These are phyloP conservation scores for Clarias laeviceps DNA, from an alignment of 2,797 vertebrate genomes.

Conservation along the genomic window DNA sequence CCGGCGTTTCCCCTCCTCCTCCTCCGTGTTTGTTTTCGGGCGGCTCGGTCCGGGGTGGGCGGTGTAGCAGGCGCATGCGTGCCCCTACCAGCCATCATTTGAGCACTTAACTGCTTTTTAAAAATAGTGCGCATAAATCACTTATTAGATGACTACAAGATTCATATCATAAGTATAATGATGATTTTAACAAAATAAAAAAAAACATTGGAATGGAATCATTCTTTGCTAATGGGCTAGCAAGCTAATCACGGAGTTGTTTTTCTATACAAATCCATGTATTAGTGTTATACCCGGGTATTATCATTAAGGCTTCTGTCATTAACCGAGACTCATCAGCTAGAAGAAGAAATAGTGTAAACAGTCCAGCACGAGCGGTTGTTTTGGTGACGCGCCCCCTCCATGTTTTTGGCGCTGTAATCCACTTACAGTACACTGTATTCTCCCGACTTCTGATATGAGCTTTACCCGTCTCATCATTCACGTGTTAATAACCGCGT, in stretches of 20 bases:
- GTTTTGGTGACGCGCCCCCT: conserved; percentile 21
- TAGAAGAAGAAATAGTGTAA: neutral
- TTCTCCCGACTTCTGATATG: neutral
- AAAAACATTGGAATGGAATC: neutral
- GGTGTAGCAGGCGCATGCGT: conserved; percentile 77
- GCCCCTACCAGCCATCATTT: conserved; percentile 67
- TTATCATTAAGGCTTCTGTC: neutral
- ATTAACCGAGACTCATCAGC: neutral
- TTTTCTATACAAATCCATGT: neutral
- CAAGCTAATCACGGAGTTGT: conserved; percentile 24
- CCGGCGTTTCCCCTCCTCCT: conserved; percentile 62
- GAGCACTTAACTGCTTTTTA: conserved; percentile 48
- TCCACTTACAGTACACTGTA: neutral
- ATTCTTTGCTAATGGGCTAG: conserved; percentile 11
- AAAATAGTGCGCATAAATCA: conserved; percentile 37
- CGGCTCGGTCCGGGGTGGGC: conserved; percentile 61
- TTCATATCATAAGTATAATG: neutral
- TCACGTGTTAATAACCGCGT: neutral
- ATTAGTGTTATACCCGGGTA: neutral
- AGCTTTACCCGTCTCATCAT: neutral
- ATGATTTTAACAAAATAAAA: neutral
- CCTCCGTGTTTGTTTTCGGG: conserved; percentile 75
- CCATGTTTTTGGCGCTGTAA: conserved; percentile 3
- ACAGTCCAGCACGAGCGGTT: neutral
- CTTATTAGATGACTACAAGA: neutral